Evolutionary conservation across 2,888 invertebrate genomes (phyloP).

Genomic region (Acronicta psi): DNA sequence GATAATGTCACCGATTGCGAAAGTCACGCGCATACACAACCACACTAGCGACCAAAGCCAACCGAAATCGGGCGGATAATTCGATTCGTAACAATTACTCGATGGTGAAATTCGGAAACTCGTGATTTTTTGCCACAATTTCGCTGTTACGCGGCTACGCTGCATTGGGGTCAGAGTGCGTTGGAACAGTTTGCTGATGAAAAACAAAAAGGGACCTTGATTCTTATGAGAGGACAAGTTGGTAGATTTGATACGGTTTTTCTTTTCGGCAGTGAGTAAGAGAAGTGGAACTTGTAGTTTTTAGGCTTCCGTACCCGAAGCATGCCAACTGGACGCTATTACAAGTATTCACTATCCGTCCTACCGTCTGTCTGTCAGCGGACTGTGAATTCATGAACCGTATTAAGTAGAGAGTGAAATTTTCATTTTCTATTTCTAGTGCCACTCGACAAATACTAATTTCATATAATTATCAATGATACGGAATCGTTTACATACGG

Average conservation of each 20-base stretch:
- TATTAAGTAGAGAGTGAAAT: no score
- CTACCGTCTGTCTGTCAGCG: no score
- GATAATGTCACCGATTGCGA: slow-evolving; percentile 82
- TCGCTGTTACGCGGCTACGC: slow-evolving; percentile 57
- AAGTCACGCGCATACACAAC: slow-evolving; percentile 81
- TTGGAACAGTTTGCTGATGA: slow-evolving; percentile 44
- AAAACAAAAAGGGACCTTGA: slow-evolving; percentile 35
- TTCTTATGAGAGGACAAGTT: slow-evolving; percentile 1
- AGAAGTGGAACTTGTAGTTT: neutral
- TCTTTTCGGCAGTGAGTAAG: slow-evolving; percentile 7
- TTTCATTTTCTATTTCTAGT: no score
- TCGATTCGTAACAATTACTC: slow-evolving; percentile 67
- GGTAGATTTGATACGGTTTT: slow-evolving; percentile 10
- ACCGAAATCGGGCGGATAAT: slow-evolving; percentile 73
- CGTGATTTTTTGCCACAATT: slow-evolving; percentile 66
- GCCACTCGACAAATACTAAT: no score
- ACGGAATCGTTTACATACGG: no score
- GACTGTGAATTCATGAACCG: no score
- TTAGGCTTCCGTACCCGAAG: no score
- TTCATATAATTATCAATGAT: no score
- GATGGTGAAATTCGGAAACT: slow-evolving; percentile 70
- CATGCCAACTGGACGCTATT: no score
- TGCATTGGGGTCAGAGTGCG: slow-evolving; percentile 70
- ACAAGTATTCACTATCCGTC: no score
- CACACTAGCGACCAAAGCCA: slow-evolving; percentile 76